Evolutionary conservation across 2,797 vertebrate genomes (phyloP), one percentile per base, ranked within the genome.

Genomic region (Enteromius fasciolatus): DNA sequence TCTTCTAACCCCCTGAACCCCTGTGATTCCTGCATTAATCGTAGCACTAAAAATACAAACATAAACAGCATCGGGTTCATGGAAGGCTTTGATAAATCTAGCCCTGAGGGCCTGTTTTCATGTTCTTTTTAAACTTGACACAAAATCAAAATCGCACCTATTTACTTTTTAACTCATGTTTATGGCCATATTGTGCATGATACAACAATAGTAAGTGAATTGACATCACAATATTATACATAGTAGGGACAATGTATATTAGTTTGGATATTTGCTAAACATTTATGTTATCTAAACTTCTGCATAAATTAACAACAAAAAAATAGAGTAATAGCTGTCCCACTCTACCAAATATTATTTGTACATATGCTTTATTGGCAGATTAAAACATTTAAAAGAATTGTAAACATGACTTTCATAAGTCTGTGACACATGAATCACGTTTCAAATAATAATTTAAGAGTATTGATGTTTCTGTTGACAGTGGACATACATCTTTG

Each of bases 31-130:
- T 81, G 9, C 69, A 74, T 50, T 73, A 28, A 66, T 66, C 6
- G 44, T 20, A 25, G 17, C 2, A 52, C n/a, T 41, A 81, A 20
- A 64, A 74, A 81, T 33, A 48, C 44, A 52, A 74, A 81, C 50
- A 9, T 52, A 61, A 72, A 80, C 36, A 80, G n/a, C n/a, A 41
- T 14, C 18, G 10, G 0, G 18, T 33, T 33, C 15, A 50, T 11
- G 48, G n/a, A 44, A 5, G 11, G n/a, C 33, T 57, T 10, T 70
- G 18, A 70, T 39, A 23, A 66, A 78, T 67, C 61, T 33, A 52
- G 46, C 14, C 14, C n/a, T 5, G 25, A 31, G 41, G 68, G 2
- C 8, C 25, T 50, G 44, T 31, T 28, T 66, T 54, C 31, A 6
- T 52, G 72, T 54, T 74, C 18, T 44, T 11, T 28, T 41, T 28